These are phyloP conservation scores for Apamea epomidion DNA, from an alignment of 2,888 invertebrate species.

Conservation along the genomic window DNA sequence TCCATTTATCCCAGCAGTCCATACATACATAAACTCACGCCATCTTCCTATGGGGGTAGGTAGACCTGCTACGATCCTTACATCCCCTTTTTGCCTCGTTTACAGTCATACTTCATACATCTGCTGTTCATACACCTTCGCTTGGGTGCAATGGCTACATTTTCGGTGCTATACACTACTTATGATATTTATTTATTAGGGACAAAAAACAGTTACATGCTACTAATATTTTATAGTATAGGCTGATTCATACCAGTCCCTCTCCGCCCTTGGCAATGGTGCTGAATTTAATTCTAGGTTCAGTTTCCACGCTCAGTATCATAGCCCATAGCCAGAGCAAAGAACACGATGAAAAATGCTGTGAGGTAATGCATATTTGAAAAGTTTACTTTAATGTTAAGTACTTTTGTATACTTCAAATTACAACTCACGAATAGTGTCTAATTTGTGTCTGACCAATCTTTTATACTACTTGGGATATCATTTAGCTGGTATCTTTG, in stretches of 20 bases:
- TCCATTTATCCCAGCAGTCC: too few species aligned
- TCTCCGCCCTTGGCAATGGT: slow-evolving; percentile 25
- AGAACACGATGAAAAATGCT: slow-evolving; percentile 15
- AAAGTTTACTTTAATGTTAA: neutral
- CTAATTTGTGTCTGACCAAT: neutral
- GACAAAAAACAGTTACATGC: too few species aligned
- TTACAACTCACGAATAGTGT: neutral
- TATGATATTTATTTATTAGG: too few species aligned
- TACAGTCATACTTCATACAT: too few species aligned
- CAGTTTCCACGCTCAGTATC: slow-evolving; percentile 27
- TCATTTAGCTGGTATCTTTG: neutral
- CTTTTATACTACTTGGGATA: neutral
- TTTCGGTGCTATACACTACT: too few species aligned
- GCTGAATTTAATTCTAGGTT: slow-evolving; percentile 30
- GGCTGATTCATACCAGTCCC: slow-evolving; percentile 10
- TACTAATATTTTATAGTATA: neutral
- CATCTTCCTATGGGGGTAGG: too few species aligned
- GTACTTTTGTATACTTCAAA: neutral
- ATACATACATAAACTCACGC: too few species aligned
- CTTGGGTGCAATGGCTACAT: too few species aligned
- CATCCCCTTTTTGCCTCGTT: too few species aligned
- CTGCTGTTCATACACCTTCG: too few species aligned
- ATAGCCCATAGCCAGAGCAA: slow-evolving; percentile 31
- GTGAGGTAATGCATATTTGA: slow-evolving; percentile 15
- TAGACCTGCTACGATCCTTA: too few species aligned